Conservation (phyloP, 2,113 vertebrate genomes). For the Mesocricetus auratus region DNA sequence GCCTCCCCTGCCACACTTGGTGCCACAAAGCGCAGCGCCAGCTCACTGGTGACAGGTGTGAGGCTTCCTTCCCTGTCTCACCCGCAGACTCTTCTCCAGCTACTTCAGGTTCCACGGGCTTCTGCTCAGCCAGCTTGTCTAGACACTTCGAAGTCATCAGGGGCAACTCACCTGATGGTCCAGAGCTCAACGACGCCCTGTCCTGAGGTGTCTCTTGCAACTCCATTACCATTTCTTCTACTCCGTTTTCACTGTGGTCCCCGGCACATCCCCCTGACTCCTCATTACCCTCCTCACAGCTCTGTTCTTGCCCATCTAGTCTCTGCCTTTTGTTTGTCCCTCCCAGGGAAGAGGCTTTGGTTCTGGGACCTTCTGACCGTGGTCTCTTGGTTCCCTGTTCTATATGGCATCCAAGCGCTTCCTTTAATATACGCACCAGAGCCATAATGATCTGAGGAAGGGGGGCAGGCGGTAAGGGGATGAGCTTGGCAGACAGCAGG, state of each 20-base stretch:
- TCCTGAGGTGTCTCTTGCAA: slow-evolving; percentile 51
- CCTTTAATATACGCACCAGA: slow-evolving; percentile 70
- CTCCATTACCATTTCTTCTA: slow-evolving; percentile 74
- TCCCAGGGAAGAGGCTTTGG: slow-evolving; percentile 21
- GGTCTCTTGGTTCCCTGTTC: slow-evolving; percentile 78
- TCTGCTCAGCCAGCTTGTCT: background rate
- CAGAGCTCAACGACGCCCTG: slow-evolving; percentile 84
- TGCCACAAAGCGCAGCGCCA: slow-evolving; percentile 90
- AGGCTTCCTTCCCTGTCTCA: slow-evolving; percentile 23
- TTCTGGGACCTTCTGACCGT: slow-evolving; percentile 46
- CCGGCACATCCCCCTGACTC: background rate
- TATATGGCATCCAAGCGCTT: slow-evolving; percentile 76
- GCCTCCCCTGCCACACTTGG: slow-evolving; percentile 91
- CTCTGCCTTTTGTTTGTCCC: slow-evolving; percentile 67
- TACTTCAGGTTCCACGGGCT: background rate
- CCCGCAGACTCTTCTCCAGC: background rate
- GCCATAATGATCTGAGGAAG: slow-evolving; percentile 76
- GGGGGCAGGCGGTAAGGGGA: slow-evolving; percentile 85
- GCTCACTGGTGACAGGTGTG: background rate
- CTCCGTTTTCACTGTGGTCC: background rate
- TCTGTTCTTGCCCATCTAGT: background rate
- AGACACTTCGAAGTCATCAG: accelerated
- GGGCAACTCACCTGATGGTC: background rate
- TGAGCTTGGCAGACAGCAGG: slow-evolving; percentile 73
- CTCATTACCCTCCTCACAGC: background rate